These are phyloP conservation scores for Atrichornis clamosus DNA, from an alignment of 2,113 vertebrate species.

Conservation along the genomic window DNA sequence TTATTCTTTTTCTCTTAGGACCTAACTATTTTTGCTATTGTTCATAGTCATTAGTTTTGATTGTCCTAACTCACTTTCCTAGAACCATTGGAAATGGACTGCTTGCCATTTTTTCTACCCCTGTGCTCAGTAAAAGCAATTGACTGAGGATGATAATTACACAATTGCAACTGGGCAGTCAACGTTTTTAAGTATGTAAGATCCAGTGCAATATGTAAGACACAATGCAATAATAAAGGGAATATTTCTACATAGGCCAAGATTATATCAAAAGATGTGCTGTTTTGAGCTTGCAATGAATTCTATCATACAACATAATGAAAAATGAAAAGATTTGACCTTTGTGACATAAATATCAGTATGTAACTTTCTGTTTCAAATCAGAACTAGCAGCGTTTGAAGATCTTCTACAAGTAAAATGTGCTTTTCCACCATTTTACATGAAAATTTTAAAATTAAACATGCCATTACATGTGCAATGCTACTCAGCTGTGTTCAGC, in stretches of 20 bases:
- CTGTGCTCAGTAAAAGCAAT: background rate
- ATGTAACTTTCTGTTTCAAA: background rate
- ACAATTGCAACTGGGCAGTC: background rate
- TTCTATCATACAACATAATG: background rate
- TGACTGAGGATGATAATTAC: background rate
- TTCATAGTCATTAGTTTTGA: background rate
- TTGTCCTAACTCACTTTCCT: background rate
- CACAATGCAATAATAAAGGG: background rate
- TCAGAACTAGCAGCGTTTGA: background rate
- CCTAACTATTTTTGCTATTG: background rate
- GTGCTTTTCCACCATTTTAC: background rate
- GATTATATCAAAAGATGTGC: conserved; percentile 12
- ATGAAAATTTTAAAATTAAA: background rate
- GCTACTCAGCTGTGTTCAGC: background rate
- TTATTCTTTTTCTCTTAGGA: background rate
- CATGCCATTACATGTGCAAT: background rate
- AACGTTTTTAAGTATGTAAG: conserved; percentile 2
- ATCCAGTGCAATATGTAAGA: background rate
- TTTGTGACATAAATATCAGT: background rate
- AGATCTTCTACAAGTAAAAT: background rate
- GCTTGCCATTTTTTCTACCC: background rate
- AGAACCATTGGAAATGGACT: background rate
- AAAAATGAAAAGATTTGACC: background rate
- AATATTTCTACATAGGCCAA: conserved; percentile 30
- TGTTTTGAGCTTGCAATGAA: conserved; percentile 19